Conservation (phyloP, 2,888 invertebrate species). For the Nowickia ferox region DNA sequence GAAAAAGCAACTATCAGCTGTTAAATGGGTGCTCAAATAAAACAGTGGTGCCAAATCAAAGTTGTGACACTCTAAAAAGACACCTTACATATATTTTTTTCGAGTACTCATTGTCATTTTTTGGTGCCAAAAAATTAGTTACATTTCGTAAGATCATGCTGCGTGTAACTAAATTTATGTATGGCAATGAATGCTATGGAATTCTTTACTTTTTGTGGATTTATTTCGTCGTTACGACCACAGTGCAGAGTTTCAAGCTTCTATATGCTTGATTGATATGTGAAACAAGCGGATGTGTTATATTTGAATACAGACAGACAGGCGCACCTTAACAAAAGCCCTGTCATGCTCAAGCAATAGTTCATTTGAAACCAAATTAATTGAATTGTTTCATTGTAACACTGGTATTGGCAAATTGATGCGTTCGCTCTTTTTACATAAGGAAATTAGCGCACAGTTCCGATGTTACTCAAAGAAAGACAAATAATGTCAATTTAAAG, state of each 20-base stretch:
- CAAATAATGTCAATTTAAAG: neutral
- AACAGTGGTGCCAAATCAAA: too few species aligned
- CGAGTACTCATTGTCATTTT: too few species aligned
- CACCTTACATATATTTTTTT: too few species aligned
- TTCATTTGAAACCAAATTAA: slow-evolving; percentile 35
- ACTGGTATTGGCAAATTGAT: neutral
- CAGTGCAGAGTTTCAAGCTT: neutral
- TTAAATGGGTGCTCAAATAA: too few species aligned
- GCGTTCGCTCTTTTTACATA: neutral
- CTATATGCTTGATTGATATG: slow-evolving; percentile 52
- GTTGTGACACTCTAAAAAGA: too few species aligned
- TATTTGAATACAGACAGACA: slow-evolving; percentile 15
- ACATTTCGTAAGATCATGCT: too few species aligned
- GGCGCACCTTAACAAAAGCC: neutral
- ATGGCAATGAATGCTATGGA: too few species aligned
- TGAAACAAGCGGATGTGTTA: slow-evolving; percentile 46
- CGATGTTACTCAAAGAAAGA: neutral
- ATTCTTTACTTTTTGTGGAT: too few species aligned
- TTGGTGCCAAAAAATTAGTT: too few species aligned
- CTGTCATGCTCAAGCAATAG: slow-evolving; percentile 6
- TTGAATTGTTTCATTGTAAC: slow-evolving; percentile 35
- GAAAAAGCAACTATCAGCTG: too few species aligned
- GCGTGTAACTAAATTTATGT: too few species aligned
- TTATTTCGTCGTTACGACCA: neutral
- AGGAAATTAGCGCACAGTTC: slow-evolving; percentile 22